Conservation (phyloP, 2,888 invertebrate species). For the Cepaea hortensis region DNA sequence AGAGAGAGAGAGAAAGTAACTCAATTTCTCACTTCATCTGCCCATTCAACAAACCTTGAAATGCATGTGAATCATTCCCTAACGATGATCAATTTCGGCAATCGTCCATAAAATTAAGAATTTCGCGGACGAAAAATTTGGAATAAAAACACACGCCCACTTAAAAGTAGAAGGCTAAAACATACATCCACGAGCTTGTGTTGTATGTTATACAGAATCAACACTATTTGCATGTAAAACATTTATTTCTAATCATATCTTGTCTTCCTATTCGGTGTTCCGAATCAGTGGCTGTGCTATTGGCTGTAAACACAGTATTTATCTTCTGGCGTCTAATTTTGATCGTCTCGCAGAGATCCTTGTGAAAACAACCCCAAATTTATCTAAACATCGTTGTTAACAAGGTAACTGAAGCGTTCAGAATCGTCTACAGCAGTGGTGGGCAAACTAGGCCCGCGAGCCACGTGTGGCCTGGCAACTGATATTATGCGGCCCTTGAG, state of each 20-base stretch:
- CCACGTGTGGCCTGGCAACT: no score
- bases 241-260: neutral
- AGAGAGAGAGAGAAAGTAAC: neutral
- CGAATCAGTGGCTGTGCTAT: neutral
- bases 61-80: neutral
- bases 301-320: no score
- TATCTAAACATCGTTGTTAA: no score
- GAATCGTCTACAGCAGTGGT: no score
- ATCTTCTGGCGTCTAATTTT: no score
- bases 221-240: neutral
- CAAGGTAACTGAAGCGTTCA: no score
- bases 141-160: neutral
- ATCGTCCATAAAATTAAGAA: conserved; percentile 29
- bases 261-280: neutral
- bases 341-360: no score
- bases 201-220: neutral
- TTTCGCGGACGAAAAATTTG: conserved; percentile 17
- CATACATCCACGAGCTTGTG: neutral
- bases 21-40: conserved; percentile 3
- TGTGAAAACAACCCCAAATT: no score
- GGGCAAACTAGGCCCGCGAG: no score
- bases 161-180: neutral
- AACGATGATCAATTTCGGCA: conserved; percentile 21
- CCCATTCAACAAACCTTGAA: neutral
- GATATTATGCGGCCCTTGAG: no score